These are phyloP conservation scores for Brenthis daphne DNA, from an alignment of 2,888 invertebrate species.

Conservation along the genomic window DNA sequence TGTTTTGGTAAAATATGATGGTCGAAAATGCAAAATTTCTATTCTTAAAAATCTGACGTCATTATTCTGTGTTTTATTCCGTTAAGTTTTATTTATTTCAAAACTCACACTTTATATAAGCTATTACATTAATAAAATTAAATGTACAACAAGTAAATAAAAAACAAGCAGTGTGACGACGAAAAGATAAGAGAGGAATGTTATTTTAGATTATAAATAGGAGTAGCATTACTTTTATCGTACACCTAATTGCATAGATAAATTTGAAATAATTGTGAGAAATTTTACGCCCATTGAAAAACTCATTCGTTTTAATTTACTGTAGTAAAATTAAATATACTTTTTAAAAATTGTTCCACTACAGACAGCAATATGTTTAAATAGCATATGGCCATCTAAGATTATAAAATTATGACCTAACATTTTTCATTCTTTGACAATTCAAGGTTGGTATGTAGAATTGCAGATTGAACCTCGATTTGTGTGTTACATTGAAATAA, in stretches of 20 bases:
- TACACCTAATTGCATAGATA: constrained; percentile 64
- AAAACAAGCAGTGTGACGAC: constrained; percentile 61
- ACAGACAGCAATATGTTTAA: too few species aligned
- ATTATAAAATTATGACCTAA: too few species aligned
- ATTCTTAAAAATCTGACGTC: constrained; percentile 44
- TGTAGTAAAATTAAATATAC: too few species aligned
- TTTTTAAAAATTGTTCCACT: too few species aligned
- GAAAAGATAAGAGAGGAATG: constrained; percentile 66
- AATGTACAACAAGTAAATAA: constrained; percentile 51
- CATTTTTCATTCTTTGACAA: too few species aligned
- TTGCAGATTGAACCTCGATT: constrained; percentile 44
- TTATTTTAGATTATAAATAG: constrained; percentile 75
- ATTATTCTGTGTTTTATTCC: constrained; percentile 1
- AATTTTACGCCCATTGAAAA: constrained; percentile 57
- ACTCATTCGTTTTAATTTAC: too few species aligned
- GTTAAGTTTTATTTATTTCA: neutral
- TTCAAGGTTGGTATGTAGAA: neutral
- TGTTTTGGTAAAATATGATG: constrained; percentile 45
- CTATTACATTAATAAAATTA: neutral
- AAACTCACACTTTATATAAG: neutral
- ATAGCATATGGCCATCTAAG: too few species aligned
- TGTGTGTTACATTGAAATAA: constrained; percentile 47
- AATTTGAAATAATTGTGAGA: constrained; percentile 59
- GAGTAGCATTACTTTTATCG: constrained; percentile 69
- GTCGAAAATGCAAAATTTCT: constrained; percentile 55